Conservation (phyloP, 2,888 invertebrate species). For the Drosophila meridionalis region DNA sequence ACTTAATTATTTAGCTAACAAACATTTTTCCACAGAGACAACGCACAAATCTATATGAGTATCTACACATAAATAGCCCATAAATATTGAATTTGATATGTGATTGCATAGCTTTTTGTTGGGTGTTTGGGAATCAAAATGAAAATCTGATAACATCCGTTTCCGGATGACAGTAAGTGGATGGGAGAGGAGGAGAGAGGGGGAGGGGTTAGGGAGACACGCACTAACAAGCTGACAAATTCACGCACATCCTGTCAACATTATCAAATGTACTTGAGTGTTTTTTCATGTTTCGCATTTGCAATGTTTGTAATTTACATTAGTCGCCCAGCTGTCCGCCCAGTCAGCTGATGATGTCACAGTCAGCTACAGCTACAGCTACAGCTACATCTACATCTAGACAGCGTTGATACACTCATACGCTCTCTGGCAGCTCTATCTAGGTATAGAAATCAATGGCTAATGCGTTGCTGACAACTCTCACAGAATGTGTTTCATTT, state of each 20-base stretch:
- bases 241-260: slow-evolving; percentile 53
- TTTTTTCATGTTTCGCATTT: slow-evolving; percentile 65
- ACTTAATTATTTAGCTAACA: slow-evolving; percentile 11
- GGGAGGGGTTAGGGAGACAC: neutral
- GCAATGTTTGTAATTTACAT: slow-evolving; percentile 52
- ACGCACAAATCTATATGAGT: neutral
- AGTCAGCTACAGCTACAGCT: slow-evolving; percentile 21
- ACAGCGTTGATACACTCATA: slow-evolving; percentile 9
- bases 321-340: slow-evolving; percentile 37
- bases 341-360: slow-evolving; percentile 37
- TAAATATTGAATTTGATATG: slow-evolving; percentile 36
- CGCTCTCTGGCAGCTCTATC: slow-evolving; percentile 17
- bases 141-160: slow-evolving; percentile 51
- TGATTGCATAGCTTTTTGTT: slow-evolving; percentile 35
- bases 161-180: slow-evolving; percentile 23
- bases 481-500: slow-evolving; percentile 23
- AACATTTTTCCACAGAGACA: neutral
- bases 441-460: slow-evolving; percentile 57
- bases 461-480: slow-evolving; percentile 59
- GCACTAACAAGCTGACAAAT: slow-evolving; percentile 41
- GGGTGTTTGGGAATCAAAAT: slow-evolving; percentile 29
- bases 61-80: neutral
- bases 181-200: no score
- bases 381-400: slow-evolving; percentile 19
- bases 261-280: slow-evolving; percentile 59